Base-by-base conservation (phyloP, 2,888 invertebrate genomes). In the Caenorhabditis plicata region DNA sequence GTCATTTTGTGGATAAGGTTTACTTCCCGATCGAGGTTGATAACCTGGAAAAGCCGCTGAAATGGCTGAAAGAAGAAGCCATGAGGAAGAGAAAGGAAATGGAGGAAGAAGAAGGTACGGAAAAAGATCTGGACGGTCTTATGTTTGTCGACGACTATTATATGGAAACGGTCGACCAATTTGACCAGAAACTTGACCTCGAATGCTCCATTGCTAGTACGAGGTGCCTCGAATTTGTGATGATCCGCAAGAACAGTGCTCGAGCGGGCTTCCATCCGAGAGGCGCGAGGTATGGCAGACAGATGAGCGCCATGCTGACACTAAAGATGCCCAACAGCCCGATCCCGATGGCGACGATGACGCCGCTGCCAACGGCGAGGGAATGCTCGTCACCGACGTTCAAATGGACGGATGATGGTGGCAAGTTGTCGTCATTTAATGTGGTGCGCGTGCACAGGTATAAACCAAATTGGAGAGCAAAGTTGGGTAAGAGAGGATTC, bases 381-480 rank as follows among this genome's bases (percentile, higher is more conserved):
- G 60, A 60, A 38, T 41, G 44, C 3, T 52, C 52, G 4, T 49
- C 58, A 4, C 58, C 58, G 11, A 26, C 42, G 5, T 40, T 58
- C 3, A 33, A 44, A 8, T 58, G 58, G 58, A 41, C 43, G 17
- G 58, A 58, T 20, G 57, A 35, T 5, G 52, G 45, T 7, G 58
- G 58, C 11, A 52, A 58, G 26, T 23, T 71, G 11, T 64, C 66
- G 2, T 51, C 48, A n/a, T 68, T 66, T 39, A 39, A 36, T 8
- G 71, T 71, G 8, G 52, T 52, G 23, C 29, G 71, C 22, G 47
- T 66, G 19, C 71, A 71, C 40, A 35, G 52, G 25, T 60, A 55
- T 51, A 71, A 71, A 26, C 64, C 66, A 11, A 61, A 62, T 26
- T 71, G 71, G 71, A 58, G 56, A n/a, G 71, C 71, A 0, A 55